These are phyloP conservation scores for Rhagonycha lutea DNA, from an alignment of 2,888 invertebrate genomes.

Conservation along the genomic window DNA sequence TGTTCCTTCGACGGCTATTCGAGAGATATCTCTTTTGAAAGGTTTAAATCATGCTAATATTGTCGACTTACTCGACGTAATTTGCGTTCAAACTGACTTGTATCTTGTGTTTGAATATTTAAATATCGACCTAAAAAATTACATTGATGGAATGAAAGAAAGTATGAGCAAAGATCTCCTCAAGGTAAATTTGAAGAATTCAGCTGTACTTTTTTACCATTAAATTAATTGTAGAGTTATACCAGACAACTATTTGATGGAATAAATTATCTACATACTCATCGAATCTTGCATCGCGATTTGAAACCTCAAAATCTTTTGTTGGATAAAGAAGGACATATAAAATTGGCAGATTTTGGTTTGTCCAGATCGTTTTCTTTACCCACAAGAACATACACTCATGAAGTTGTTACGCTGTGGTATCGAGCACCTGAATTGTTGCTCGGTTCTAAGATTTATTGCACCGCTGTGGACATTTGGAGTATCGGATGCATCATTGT, in stretches of 20 bases:
- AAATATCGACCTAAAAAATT: constrained; percentile 89
- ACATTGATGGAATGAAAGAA: constrained; percentile 73
- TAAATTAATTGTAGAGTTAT: constrained; percentile 66
- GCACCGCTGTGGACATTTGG: constrained; percentile 94
- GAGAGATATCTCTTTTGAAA: constrained; percentile 93
- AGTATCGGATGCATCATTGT: constrained; percentile 94
- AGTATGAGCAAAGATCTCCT: constrained; percentile 67
- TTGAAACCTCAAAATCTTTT: constrained; percentile 95
- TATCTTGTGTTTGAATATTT: constrained; percentile 95
- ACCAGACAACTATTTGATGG: constrained; percentile 86
- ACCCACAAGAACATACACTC: constrained; percentile 92
- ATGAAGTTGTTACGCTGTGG: constrained; percentile 96
- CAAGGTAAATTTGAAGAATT: constrained; percentile 59
- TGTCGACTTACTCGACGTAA: constrained; percentile 87
- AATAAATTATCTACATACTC: constrained; percentile 87
- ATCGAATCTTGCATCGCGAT: constrained; percentile 89
- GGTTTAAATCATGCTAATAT: constrained; percentile 89
- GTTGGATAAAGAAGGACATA: constrained; percentile 81
- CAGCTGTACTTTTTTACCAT: constrained; percentile 13
- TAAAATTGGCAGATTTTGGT: constrained; percentile 97
- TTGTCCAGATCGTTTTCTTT: constrained; percentile 90
- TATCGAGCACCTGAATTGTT: constrained; percentile 96
- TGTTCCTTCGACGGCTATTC: constrained; percentile 94
- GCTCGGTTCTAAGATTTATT: constrained; percentile 87
- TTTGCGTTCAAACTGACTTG: constrained; percentile 81